Base-by-base conservation (phyloP, 2,888 invertebrate genomes). In the Alloscopus bannaensis region DNA sequence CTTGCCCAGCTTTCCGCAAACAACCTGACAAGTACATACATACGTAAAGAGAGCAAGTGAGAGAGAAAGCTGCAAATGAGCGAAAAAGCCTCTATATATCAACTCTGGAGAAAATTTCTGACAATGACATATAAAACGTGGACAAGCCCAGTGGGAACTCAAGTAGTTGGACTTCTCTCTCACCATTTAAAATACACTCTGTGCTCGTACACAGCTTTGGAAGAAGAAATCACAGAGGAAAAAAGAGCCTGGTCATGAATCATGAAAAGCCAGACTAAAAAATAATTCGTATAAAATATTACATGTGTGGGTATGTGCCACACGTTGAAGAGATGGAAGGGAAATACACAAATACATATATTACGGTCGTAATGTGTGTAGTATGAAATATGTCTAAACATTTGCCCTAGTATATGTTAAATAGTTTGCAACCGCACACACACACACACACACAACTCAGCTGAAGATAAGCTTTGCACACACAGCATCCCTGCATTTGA, bases 111-210 rank as follows among this genome's bases (percentile, higher is more conserved):
- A n/a, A n/a, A 62, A 71, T 52, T 50, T 71, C 62, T 71, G 71
- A 62, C 62, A 62, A 60, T 71, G 71, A 62, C 71, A 71, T 29
- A 31, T 45, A 62, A 71, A 71, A 62, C 36, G 16, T 62, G 62
- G 71, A 71, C 71, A 71, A 71, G 62, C 71, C 71, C 71, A 71
- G 50, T 62, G 71, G 71, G 71, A 70, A 50, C 31, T 71, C 62
- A 60, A 71, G 71, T 52, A 62, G 60, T n/a, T n/a, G n/a, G n/a
- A n/a, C n/a, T n/a, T n/a, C n/a, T n/a, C n/a, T n/a, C n/a, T n/a
- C n/a, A n/a, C n/a, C n/a, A n/a, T n/a, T n/a, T n/a, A n/a, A n/a
- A n/a, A n/a, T n/a, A n/a, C 29, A 24, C 36, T 24, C 26, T 42
- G n/a, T 16, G n/a, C 29, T 57, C 36, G 20, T 24, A 13, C 36